Evolutionary conservation across 2,113 vertebrate species (phyloP), one percentile per base, ranked within the genome.

Genomic region (Scytalopus superciliaris): DNA sequence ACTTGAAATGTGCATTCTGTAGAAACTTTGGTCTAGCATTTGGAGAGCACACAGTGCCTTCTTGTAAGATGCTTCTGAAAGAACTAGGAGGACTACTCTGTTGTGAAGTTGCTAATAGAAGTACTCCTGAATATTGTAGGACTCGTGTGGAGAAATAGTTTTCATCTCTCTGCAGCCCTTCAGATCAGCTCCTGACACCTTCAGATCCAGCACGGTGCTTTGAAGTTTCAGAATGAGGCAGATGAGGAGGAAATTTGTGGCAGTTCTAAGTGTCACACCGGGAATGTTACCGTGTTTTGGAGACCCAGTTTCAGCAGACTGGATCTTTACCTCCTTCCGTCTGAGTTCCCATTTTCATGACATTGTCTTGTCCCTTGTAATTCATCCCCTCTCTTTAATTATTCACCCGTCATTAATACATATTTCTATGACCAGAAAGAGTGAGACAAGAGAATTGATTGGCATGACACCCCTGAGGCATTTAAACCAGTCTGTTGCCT

Each of bases 401-500:
- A 78, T 82, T 87, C 60, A 75, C 69, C 81, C 56, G 87, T 89
- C 52, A 47, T 96, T 91, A 94, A 89, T 89, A 63, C 12, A 4
- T 74, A 66, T 81, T 91, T 93, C 89, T 87, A 5, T 24, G 60
- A 19, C 33, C 8, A 8, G 44, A 83, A 68, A 60, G 73, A 83
- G 18, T 0, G 31, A 90, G 69, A 76, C 67, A 80, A 80, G 57
- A 69, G 57, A 87, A 91, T 62, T 94, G 78, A 79, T 45, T 90
- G 74, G 70, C 84, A 84, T 47, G 87, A 28, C 49, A 68, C 84
- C 81, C 60, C 57, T 55, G 87, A 94, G 90, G 82, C 90, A 76
- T 63, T 85, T 93, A 85, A 94, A 94, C 62, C 82, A 95, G 74
- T 60, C 82, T 93, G 53, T 52, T 95, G 82, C 88, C 82, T 94